These are phyloP conservation scores for Schizothorax lantsangensis DNA, from an alignment of 2,797 vertebrate genomes.

Conservation along the genomic window DNA sequence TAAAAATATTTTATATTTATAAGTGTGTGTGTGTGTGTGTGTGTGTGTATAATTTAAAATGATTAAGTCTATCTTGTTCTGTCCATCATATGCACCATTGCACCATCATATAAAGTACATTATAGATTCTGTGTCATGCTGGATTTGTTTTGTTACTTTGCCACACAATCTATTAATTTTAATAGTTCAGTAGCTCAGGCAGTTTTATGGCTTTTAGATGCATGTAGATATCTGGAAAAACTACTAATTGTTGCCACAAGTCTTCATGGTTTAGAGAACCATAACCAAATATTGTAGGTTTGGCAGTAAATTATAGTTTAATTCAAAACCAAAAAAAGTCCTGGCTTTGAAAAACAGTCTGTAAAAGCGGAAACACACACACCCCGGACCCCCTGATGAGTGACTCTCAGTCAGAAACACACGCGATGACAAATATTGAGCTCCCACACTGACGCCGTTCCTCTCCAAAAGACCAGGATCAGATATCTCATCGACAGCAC, in stretches of 20 bases:
- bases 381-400: background rate
- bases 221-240: background rate
- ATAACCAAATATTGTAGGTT: background rate
- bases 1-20: too few species aligned
- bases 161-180: background rate
- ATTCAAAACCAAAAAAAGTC: background rate
- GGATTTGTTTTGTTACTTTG: background rate
- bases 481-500: slow-evolving; percentile 52
- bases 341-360: background rate
- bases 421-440: slow-evolving; percentile 14
- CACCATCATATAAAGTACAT: background rate
- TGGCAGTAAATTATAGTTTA: background rate
- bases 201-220: background rate
- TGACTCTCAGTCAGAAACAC: background rate
- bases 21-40: background rate
- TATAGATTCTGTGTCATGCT: background rate
- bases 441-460: slow-evolving; percentile 1
- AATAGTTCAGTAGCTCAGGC: background rate
- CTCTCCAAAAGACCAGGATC: slow-evolving; percentile 46
- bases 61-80: background rate
- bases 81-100: background rate
- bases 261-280: background rate
- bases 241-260: background rate
- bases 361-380: background rate
- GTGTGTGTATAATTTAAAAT: background rate